These are phyloP conservation scores for Stegastes partitus DNA, from an alignment of 2,113 vertebrate species.

Conservation along the genomic window DNA sequence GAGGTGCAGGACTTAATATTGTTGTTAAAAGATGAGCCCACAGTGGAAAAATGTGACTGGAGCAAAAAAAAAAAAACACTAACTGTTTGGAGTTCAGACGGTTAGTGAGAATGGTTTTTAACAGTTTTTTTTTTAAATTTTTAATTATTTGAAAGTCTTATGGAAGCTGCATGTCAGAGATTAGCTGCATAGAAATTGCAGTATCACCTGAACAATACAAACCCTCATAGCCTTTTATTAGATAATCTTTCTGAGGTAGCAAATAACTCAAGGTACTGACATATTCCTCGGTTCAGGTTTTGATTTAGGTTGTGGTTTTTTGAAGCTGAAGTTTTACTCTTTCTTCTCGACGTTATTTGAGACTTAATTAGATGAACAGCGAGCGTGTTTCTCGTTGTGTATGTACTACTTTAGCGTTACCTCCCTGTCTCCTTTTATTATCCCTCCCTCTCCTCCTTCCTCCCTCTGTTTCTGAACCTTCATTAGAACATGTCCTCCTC, in stretches of 20 bases:
- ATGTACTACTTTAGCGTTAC: neutral
- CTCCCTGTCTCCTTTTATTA: slow-evolving; percentile 5
- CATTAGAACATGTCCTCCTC: neutral
- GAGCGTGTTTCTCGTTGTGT: neutral
- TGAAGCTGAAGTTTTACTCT: neutral
- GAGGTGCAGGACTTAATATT: too few species aligned
- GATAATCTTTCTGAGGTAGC: neutral
- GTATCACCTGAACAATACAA: neutral
- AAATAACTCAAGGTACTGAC: slow-evolving; percentile 17
- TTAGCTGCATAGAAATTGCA: neutral
- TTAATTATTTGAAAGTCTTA: neutral
- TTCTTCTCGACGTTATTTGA: neutral
- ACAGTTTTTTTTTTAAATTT: neutral
- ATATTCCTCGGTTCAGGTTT: slow-evolving; percentile 9
- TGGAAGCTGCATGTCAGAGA: neutral
- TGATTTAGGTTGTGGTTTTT: neutral
- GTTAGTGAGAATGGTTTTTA: neutral
- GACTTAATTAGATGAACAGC: neutral
- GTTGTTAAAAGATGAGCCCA: too few species aligned
- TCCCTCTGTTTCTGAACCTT: neutral
- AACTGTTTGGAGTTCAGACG: too few species aligned
- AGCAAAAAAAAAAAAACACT: too few species aligned
- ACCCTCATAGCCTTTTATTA: neutral
- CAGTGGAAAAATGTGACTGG: too few species aligned
- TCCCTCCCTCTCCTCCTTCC: neutral